Evolutionary conservation across 2,888 invertebrate species (phyloP).

Genomic region (Meiosimyza platycephala): DNA sequence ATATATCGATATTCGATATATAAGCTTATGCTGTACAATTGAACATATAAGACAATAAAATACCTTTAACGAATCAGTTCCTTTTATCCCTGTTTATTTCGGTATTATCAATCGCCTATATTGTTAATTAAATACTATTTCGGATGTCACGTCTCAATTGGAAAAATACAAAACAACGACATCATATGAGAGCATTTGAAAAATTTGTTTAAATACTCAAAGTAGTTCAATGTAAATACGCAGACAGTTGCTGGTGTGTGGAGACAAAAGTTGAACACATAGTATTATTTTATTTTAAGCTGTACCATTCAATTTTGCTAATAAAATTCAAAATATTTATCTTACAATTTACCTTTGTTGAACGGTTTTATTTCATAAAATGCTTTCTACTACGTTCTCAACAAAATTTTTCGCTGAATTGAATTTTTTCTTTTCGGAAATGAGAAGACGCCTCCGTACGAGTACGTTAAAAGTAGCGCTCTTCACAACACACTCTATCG

Average conservation of each 20-base stretch:
- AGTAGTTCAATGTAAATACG: conserved; percentile 36
- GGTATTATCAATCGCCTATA: no score
- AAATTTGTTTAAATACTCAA: conserved; percentile 9
- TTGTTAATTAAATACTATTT: no score
- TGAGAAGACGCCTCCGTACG: conserved; percentile 7
- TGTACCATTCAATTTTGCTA: neutral
- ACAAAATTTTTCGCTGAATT: no score
- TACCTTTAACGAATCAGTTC: no score
- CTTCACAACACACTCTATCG: neutral
- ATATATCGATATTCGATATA: no score
- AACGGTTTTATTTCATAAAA: neutral
- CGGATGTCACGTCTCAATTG: no score
- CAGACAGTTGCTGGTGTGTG: conserved; percentile 1
- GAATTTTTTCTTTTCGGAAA: neutral
- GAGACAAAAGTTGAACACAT: neutral
- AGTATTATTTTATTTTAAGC: neutral
- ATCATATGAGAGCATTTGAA: neutral
- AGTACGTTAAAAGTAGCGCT: neutral
- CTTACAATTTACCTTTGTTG: neutral
- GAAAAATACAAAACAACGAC: no score
- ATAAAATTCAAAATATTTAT: neutral
- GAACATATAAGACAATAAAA: no score
- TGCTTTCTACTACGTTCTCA: neutral
- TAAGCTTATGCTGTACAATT: no score
- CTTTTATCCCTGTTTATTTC: no score